These are phyloP conservation scores for Bungarus multicinctus DNA, from an alignment of 2,113 vertebrate species.

Conservation along the genomic window DNA sequence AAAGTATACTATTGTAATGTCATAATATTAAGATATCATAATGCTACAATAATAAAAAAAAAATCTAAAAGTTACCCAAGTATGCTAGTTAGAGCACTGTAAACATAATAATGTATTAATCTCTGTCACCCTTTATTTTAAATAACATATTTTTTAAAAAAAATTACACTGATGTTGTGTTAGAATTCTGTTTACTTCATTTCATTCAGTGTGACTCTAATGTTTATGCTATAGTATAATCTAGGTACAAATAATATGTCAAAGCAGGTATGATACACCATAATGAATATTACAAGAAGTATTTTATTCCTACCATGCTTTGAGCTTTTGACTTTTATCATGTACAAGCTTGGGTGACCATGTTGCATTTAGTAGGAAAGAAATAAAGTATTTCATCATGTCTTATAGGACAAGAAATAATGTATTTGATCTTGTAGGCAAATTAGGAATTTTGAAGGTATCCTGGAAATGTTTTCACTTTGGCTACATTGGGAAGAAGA, in stretches of 20 bases:
- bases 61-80: background rate
- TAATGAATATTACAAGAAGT: background rate
- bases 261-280: background rate
- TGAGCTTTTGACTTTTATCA: background rate
- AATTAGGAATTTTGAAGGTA: background rate
- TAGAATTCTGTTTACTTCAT: background rate
- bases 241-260: background rate
- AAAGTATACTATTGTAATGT: background rate
- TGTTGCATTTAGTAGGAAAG: background rate
- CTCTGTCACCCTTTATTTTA: accelerated
- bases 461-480: background rate
- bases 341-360: background rate
- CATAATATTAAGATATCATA: accelerated
- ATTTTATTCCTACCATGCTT: background rate
- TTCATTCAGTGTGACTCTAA: conserved; percentile 26
- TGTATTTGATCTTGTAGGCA: background rate
- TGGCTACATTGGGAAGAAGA: background rate
- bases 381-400: background rate
- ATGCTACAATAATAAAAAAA: background rate
- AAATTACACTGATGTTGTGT: accelerated
- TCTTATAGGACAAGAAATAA: background rate
- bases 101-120: background rate
- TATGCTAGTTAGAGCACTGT: background rate
- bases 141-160: background rate
- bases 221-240: background rate